These are phyloP conservation scores for Seriola dumerili DNA, from an alignment of 2,113 vertebrate species.

Conservation along the genomic window DNA sequence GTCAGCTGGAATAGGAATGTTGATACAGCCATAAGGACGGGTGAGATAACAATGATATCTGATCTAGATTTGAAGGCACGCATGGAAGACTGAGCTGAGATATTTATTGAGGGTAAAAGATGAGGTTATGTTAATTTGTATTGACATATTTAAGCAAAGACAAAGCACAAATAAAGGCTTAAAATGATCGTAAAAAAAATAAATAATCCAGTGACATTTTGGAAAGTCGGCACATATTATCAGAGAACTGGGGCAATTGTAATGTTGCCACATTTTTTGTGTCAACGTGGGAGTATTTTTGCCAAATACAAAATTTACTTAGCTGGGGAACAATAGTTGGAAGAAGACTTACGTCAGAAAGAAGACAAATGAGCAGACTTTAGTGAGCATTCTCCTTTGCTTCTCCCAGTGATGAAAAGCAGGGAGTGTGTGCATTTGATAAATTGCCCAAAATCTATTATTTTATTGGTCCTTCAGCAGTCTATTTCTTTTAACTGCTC, in stretches of 20 bases:
- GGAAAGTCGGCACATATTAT: slow-evolving; percentile 3
- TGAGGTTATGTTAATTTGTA: neutral
- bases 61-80: slow-evolving; percentile 26
- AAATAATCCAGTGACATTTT: neutral
- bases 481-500: slow-evolving; percentile 69
- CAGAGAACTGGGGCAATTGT: slow-evolving; percentile 1
- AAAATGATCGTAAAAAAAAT: neutral
- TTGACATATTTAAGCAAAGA: slow-evolving; percentile 15
- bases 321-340: slow-evolving; percentile 7
- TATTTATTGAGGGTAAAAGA: neutral
- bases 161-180: neutral
- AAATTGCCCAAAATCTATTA: slow-evolving; percentile 60
- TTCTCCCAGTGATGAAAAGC: slow-evolving; percentile 47
- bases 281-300: slow-evolving; percentile 13
- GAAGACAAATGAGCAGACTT: slow-evolving; percentile 25
- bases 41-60: slow-evolving; percentile 40
- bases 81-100: slow-evolving; percentile 3
- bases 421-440: slow-evolving; percentile 54
- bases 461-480: slow-evolving; percentile 65
- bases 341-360: slow-evolving; percentile 25
- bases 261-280: neutral
- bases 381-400: slow-evolving; percentile 21
- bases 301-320: neutral
- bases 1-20: slow-evolving; percentile 37
- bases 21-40: slow-evolving; percentile 37